Evolutionary conservation across 1,140 invertebrate species (phyloP), one percentile per base, ranked within the genome.

Genomic region (Temnothorax longispinosus): DNA sequence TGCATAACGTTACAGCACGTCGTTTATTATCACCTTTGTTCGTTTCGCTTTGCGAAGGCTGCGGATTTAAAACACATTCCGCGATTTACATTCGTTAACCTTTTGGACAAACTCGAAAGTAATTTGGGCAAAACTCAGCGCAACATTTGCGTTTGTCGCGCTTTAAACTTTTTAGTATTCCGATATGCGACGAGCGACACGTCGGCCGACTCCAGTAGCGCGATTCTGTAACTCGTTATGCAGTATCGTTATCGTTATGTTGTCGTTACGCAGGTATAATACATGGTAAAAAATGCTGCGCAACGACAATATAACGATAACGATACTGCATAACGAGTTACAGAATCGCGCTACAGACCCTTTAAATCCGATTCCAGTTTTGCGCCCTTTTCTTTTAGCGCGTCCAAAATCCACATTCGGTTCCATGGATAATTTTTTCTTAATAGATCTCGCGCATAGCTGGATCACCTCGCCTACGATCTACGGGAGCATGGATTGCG

Each of bases 391-490:
- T 18, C n/a, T 15, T 71, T 32, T 21, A 21, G 10, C 58, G 27
- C 21, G 32, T 15, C 15, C 1, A 13, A 72, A 47, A 58, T 62
- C 7, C n/a, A 2, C 54, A 3, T 27, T 38, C 27, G 7, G 18
- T 32, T n/a, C 54, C 52, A 11, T n/a, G 11, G 1, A 44, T 7
- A 2, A 41, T n/a, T 27, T 76, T 13, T 11, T 7, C 10, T 4
- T 56, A 15, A 47, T 62, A 1, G 27, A 38, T 50, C 44, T 58
- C n/a, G 56, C 44, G 8, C 13, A 4, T 13, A 56, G 13, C 15
- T 54, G 7, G 47, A 52, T 54, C 35, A 15, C 38, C 41, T 38
- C 72, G 74, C 52, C 74, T 75, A 82, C 47, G 47, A 78, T 78
- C 35, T 44, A 65, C 44, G 21, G 44, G 44, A 77, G 21, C 32